These are phyloP conservation scores for Urocitellus parryii DNA, from an alignment of 2,113 vertebrate genomes.

Conservation along the genomic window DNA sequence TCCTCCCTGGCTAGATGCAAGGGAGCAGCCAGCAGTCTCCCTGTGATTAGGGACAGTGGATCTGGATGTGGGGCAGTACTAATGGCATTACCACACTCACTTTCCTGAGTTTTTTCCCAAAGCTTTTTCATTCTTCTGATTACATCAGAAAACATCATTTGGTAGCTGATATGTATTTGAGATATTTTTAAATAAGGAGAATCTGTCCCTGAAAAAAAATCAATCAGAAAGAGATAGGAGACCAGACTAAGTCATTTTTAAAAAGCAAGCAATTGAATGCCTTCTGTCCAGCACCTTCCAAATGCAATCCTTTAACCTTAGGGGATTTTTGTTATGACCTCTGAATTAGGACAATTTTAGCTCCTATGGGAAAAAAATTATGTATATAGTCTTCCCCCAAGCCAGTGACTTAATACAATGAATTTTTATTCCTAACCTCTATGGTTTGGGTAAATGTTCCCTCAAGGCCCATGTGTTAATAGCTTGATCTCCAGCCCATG, in stretches of 20 bases:
- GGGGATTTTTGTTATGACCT: background rate
- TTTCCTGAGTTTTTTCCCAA: background rate
- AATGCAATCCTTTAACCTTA: background rate
- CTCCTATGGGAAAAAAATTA: background rate
- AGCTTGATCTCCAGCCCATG: background rate
- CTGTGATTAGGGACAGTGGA: background rate
- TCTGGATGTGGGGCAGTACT: background rate
- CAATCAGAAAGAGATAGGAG: background rate
- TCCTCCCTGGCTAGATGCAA: background rate
- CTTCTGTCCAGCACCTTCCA: background rate
- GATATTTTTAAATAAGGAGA: constrained; percentile 25
- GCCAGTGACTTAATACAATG: background rate
- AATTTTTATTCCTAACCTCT: background rate
- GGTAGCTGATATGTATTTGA: background rate
- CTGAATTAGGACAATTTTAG: background rate
- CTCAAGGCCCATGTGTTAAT: background rate
- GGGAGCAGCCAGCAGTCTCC: background rate
- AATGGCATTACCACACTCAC: background rate
- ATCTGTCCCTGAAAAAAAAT: background rate
- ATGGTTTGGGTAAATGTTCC: background rate
- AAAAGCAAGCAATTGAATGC: background rate
- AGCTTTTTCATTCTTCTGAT: constrained; percentile 9
- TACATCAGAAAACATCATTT: background rate
- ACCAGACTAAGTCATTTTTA: background rate
- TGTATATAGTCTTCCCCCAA: background rate